Conservation (phyloP, 2,113 vertebrate species). For the Antidorcas marsupialis region DNA sequence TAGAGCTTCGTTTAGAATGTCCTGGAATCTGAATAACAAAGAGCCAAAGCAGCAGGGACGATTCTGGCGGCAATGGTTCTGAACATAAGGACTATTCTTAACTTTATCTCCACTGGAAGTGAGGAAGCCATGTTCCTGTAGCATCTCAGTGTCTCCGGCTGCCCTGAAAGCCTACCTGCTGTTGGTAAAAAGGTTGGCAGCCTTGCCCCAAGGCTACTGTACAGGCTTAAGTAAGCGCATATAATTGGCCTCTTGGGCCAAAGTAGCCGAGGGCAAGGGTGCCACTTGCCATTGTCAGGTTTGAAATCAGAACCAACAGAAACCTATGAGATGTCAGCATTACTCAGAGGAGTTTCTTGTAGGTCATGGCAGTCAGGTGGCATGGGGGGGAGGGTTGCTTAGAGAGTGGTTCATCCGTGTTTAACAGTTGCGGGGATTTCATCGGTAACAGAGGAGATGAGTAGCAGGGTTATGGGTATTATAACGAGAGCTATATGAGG, state of each 20-base stretch:
- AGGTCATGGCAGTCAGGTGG: neutral
- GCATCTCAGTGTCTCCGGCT: neutral
- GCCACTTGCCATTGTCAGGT: neutral
- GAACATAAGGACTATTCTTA: neutral
- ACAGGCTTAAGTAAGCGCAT: neutral
- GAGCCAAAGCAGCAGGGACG: neutral
- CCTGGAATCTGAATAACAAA: neutral
- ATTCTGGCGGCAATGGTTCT: neutral
- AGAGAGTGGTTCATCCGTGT: neutral
- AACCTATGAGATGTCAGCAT: neutral
- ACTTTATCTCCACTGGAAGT: neutral
- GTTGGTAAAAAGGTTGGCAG: neutral
- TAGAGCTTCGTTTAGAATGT: neutral
- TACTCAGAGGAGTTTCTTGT: neutral
- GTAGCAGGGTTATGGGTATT: neutral
- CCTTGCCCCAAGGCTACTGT: neutral
- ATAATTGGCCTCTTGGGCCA: neutral
- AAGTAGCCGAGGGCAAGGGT: neutral
- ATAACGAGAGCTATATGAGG: neutral
- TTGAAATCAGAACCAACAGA: neutral
- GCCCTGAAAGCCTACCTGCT: neutral
- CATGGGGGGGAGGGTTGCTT: neutral
- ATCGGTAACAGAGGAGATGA: neutral
- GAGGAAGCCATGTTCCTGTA: neutral
- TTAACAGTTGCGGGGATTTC: neutral